A percentile compares a stretch with the other conserved stretches of the same genome.
Conservation (phyloP, 2,113 vertebrate species). For the Callipepla californica region DNA sequence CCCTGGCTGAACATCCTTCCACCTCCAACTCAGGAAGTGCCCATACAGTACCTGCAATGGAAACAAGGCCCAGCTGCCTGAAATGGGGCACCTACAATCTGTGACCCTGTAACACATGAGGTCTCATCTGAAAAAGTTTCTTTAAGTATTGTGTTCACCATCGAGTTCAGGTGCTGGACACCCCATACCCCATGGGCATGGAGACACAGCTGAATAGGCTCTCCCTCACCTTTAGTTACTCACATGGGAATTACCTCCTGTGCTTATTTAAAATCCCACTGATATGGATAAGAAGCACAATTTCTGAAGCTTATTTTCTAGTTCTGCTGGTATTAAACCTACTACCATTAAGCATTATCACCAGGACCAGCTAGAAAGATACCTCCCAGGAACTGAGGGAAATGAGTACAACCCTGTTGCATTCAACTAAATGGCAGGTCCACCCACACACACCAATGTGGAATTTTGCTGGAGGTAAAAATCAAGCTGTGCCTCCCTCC, state of each 20-base stretch:
- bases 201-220: not conserved
- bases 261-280: not conserved
- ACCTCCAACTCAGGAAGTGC: not conserved
- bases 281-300: not conserved
- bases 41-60: not conserved
- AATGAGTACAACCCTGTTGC: not conserved
- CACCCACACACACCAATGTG: not conserved
- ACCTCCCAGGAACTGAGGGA: not conserved
- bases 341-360: not conserved
- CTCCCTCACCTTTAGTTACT: not conserved
- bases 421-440: constrained; percentile 1
- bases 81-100: not conserved
- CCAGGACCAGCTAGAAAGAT: not conserved
- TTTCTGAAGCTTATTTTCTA: not conserved
- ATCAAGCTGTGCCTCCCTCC: constrained; percentile 3
- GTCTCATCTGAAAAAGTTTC: not conserved
- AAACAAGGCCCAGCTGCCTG: not conserved
- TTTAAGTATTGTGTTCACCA: not conserved
- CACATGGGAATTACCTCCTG: not conserved
- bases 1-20: not conserved
- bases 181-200: accelerated
- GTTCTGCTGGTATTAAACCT: not conserved
- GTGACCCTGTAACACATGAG: not conserved
- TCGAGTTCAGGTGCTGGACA: not conserved
- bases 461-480: constrained; percentile 23